Conservation (phyloP, 2,113 vertebrate genomes). For the cattle (Bos taurus) region DNA sequence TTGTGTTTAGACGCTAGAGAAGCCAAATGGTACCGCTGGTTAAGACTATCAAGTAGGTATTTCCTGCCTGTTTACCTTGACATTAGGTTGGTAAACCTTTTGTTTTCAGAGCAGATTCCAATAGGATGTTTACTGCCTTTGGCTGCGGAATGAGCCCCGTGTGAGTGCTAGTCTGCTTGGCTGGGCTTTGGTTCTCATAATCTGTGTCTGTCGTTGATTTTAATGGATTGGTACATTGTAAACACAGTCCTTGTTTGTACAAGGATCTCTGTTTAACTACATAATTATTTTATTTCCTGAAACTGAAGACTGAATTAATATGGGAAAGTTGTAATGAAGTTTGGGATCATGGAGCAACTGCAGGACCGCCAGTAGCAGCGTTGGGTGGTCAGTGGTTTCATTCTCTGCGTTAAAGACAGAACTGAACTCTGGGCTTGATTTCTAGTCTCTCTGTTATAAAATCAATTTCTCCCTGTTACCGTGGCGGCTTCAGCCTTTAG, state of each 20-base stretch:
- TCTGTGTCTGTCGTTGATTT: not conserved
- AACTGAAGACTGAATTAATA: slow-evolving; percentile 43
- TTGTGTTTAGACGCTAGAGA: not conserved
- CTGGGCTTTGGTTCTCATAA: not conserved
- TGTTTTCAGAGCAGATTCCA: not conserved
- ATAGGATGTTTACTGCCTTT: not conserved
- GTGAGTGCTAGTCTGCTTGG: not conserved
- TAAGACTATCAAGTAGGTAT: not conserved
- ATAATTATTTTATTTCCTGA: slow-evolving; percentile 65
- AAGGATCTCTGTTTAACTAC: slow-evolving; percentile 51
- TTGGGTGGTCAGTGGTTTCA: not conserved
- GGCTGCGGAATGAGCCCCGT: not conserved
- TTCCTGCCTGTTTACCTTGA: slow-evolving; percentile 34
- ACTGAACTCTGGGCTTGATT: not conserved
- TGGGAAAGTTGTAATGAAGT: not conserved
- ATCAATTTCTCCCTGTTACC: not conserved
- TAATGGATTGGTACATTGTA: slow-evolving; percentile 46
- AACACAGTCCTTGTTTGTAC: slow-evolving; percentile 48
- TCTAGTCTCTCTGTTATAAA: not conserved
- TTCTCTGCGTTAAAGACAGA: not conserved
- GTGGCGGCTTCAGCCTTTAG: not conserved
- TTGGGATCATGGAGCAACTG: not conserved
- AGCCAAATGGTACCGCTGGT: not conserved
- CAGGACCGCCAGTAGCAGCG: rapidly evolving
- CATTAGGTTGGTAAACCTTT: not conserved